These are phyloP conservation scores for Colius striatus DNA, from an alignment of 2,113 vertebrate genomes.

Conservation along the genomic window DNA sequence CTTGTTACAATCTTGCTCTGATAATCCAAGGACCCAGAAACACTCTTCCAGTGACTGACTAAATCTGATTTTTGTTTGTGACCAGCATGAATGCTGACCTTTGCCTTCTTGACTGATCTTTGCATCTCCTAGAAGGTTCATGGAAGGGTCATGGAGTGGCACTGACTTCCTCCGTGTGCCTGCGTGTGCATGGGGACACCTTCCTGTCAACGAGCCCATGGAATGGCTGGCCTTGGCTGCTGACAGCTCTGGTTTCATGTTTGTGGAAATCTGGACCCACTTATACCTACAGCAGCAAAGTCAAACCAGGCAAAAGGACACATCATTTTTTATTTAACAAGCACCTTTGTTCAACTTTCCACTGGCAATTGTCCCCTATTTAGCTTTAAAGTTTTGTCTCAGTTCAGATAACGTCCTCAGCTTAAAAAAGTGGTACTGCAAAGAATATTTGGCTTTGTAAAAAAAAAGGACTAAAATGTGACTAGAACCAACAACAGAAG, in stretches of 20 bases:
- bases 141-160: conserved; percentile 85
- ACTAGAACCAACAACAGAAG: background rate
- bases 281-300: conserved; percentile 19
- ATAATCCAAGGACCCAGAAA: conserved; percentile 18
- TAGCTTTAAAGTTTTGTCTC: background rate
- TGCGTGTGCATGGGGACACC: conserved; percentile 54
- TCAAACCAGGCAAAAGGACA: conserved; percentile 51
- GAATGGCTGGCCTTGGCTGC: conserved; percentile 47
- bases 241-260: background rate
- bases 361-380: background rate
- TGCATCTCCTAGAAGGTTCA: conserved; percentile 89
- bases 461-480: background rate
- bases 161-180: conserved; percentile 73
- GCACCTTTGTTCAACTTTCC: background rate
- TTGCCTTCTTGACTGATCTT: conserved; percentile 86
- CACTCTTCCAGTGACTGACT: conserved; percentile 76
- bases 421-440: background rate
- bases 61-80: conserved; percentile 91
- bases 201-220: conserved; percentile 72
- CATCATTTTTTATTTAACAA: background rate
- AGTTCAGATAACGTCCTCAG: background rate
- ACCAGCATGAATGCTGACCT: conserved; percentile 90
- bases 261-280: conserved; percentile 43
- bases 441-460: background rate
- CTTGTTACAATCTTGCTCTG: conserved; percentile 43